Evolutionary conservation across 2,797 vertebrate species (phyloP), one percentile per base, ranked within the genome.

Genomic region (Scyliorhinus canicula): DNA sequence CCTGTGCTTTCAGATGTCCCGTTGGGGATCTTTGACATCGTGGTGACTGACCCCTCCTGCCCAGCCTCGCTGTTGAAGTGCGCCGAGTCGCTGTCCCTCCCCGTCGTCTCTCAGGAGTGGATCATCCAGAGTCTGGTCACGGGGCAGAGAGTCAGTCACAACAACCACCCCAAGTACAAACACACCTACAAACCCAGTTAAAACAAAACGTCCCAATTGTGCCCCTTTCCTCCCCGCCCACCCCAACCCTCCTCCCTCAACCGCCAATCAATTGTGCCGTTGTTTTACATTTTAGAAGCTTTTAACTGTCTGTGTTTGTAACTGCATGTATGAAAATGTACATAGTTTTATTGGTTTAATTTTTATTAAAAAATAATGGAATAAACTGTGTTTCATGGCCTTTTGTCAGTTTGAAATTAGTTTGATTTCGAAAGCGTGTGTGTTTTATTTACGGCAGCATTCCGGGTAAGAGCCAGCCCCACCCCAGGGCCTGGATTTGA

Each of bases 31-130:
- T 99, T 98, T 90, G 98, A 99, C 4, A 97, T 99, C 26, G 97
- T 99, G 96, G 97, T 99, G 96, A 98, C 98, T 0, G 98, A 98
- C 95, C 74, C 90, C 35, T 97, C 98, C 26, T 98, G 98, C 96
- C 98, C 98, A 2, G 96, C 97, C n/a, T 97, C 96, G 86, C 95
- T 99, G 95, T 96, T 98, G 97, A 98, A 98, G 95, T 98, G 96
- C 19, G 97, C 97, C 52, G 96, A 97, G 67, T 98, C 98, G 0
- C 97, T 98, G 96, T 96, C 97, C 74, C 96, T 99, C 95, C 98
- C 99, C 0, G 97, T 99, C 95, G 98, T 99, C 95, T 99, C 98
- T 0, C 97, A 98, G 0, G 99, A 99, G 97, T 99, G 99, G 99
- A 97, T 99, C 95, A 98, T 99, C 96, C 99, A 99, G 97, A 98